These are phyloP conservation scores for Drosophila subpulchrella DNA, from an alignment of 1,140 invertebrate genomes.

Conservation along the genomic window DNA sequence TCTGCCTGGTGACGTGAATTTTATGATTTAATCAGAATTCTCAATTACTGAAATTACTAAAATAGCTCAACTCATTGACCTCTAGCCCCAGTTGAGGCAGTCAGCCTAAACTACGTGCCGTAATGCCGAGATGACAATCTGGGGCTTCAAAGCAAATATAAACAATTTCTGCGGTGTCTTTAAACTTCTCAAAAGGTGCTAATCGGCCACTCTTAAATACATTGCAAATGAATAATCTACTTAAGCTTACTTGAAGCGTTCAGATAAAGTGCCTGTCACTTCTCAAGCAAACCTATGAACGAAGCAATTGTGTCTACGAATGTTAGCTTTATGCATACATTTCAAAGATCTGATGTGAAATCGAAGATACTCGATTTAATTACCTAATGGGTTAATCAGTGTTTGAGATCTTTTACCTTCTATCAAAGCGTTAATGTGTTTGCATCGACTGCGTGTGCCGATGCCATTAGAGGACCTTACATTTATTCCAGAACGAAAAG, in stretches of 20 bases:
- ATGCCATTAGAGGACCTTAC: slow-evolving; percentile 20
- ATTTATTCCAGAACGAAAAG: slow-evolving; percentile 3
- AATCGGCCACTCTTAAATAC: slow-evolving; percentile 17
- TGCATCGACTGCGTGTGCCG: slow-evolving; percentile 20
- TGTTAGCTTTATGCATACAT: slow-evolving; percentile 2
- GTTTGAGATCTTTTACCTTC: slow-evolving; percentile 13
- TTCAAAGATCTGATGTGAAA: slow-evolving; percentile 11
- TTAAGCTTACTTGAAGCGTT: background rate
- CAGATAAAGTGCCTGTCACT: slow-evolving; percentile 27
- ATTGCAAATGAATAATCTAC: slow-evolving; percentile 1
- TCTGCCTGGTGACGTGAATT: background rate
- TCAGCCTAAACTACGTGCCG: slow-evolving; percentile 1
- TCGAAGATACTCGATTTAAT: slow-evolving; percentile 16
- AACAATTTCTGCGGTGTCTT: background rate
- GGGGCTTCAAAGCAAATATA: slow-evolving; percentile 5
- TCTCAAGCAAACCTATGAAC: background rate
- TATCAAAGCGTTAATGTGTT: slow-evolving; percentile 26
- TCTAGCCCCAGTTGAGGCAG: background rate
- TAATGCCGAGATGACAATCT: background rate
- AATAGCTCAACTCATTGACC: slow-evolving; percentile 22
- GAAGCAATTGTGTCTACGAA: background rate
- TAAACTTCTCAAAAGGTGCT: slow-evolving; percentile 11
- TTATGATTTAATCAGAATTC: slow-evolving; percentile 32
- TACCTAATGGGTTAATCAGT: slow-evolving; percentile 33
- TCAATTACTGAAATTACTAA: slow-evolving; percentile 25